Base-by-base conservation (phyloP, 2,113 vertebrate genomes). In the Anarrhichthys ocellatus region DNA sequence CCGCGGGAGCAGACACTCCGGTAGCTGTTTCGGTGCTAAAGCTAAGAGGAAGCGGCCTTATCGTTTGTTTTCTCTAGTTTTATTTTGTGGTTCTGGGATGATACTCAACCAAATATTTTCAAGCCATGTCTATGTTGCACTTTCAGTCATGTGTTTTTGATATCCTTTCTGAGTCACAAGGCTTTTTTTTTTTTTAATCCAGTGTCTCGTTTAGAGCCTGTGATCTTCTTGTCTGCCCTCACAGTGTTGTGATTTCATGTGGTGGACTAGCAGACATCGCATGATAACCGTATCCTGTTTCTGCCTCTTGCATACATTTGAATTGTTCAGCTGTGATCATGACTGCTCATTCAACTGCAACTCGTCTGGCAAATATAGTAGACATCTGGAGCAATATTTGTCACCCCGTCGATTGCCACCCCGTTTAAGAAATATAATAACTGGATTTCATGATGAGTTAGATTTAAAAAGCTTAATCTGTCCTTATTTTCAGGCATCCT, bases 401-500 rank as follows among this genome's bases (percentile, higher is more conserved):
- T 2, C 20, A 5, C 2, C 22, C 9, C 10, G 22, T 54, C 14
- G 2, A 46, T 46, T 46, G 8, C 22, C 20, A 11, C 2, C 22
- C 9, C 10, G 22, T 54, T n/a, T 54, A 3, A 24, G 52, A 54
- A 24, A 54, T 54, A 22, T n/a, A 22, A 54, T 13, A 9, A n/a
- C 22, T 54, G 22, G 52, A 54, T n/a, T 54, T 54, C 20, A n/a
- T 6, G 7, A 22, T 38, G 20, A 17, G 3, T 38, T 0, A 1
- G 22, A 56, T 56, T 56, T n/a, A n/a, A 4, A 54, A n/a, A 54
- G 20, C 2, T n/a, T 9, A 0, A 13, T n/a, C 38, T 75, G 42
- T 73, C 27, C 15, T 2, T 81, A 1, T 80, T 71, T 82, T 29
- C 72, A 94, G 94, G 94, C 72, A 94, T 94, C 67, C 90, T 94